Conservation (phyloP, 2,797 vertebrate genomes). For the Ptychobarbus kaznakovi region DNA sequence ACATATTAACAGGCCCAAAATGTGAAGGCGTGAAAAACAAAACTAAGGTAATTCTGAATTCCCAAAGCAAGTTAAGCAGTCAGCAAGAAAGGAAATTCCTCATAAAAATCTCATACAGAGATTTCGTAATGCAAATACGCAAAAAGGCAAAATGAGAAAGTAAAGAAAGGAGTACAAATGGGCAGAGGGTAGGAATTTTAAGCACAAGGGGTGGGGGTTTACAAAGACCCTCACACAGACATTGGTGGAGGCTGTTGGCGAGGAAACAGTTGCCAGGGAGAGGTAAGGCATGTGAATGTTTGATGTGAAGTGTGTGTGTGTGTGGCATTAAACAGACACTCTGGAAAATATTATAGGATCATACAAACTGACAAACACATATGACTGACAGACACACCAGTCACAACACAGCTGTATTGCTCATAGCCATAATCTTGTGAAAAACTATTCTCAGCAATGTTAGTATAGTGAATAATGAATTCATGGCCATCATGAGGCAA, state of each 20-base stretch:
- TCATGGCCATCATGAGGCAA: constrained; percentile 5
- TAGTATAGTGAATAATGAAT: constrained; percentile 29
- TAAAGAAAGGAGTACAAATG: constrained; percentile 52
- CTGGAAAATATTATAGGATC: constrained; percentile 15
- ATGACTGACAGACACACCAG: constrained; percentile 28
- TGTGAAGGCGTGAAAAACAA: background rate
- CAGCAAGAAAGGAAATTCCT: background rate
- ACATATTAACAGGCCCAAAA: background rate
- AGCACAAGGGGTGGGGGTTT: constrained; percentile 54
- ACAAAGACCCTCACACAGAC: constrained; percentile 38
- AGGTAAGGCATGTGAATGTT: constrained; percentile 31
- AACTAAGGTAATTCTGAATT: constrained; percentile 28
- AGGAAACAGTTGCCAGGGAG: constrained; percentile 51
- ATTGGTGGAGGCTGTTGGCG: constrained; percentile 49
- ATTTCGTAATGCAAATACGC: constrained; percentile 11
- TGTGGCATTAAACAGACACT: constrained; percentile 22
- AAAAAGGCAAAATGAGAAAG: constrained; percentile 65
- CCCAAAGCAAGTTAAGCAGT: constrained; percentile 18
- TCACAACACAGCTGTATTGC: constrained; percentile 66
- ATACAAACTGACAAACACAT: constrained; percentile 18
- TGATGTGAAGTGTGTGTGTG: background rate
- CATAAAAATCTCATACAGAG: background rate
- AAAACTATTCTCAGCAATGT: constrained; percentile 23
- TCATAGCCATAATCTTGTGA: constrained; percentile 9
- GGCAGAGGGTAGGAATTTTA: constrained; percentile 44